A percentile compares a stretch with the other conserved stretches of the same genome.
Conservation (phyloP, 2,113 vertebrate genomes). For the Epinephelus moara region DNA sequence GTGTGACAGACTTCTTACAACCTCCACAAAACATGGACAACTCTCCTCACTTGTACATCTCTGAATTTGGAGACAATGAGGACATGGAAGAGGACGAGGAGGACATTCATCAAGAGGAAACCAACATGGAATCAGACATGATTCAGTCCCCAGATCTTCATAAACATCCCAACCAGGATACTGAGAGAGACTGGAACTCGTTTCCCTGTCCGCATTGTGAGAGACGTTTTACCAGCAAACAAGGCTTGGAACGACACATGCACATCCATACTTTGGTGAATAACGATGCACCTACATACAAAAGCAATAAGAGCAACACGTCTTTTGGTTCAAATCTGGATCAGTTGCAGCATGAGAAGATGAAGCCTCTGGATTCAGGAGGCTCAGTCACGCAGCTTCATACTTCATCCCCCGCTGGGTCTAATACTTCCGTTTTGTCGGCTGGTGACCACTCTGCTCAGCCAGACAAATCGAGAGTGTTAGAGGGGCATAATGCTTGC, state of each 20-base stretch:
- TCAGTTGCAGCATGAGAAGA: slow-evolving; percentile 86
- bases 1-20: slow-evolving; percentile 79
- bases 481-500: slow-evolving; percentile 88
- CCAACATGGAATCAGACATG: slow-evolving; percentile 28
- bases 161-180: slow-evolving; percentile 67
- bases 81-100: slow-evolving; percentile 74
- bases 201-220: slow-evolving; percentile 92
- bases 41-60: slow-evolving; percentile 66
- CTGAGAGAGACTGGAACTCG: slow-evolving; percentile 81
- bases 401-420: slow-evolving; percentile 8
- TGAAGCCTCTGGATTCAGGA: slow-evolving; percentile 44
- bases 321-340: slow-evolving; percentile 88
- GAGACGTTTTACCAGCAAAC: slow-evolving; percentile 90
- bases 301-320: slow-evolving; percentile 87
- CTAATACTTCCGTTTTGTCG: slow-evolving; percentile 18
- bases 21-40: slow-evolving; percentile 73
- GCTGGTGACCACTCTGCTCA: slow-evolving; percentile 21
- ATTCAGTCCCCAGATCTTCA: slow-evolving; percentile 46
- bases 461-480: slow-evolving; percentile 82
- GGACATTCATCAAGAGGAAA: slow-evolving; percentile 36
- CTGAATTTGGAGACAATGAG: slow-evolving; percentile 77
- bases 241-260: slow-evolving; percentile 91
- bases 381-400: slow-evolving; percentile 23
- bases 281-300: slow-evolving; percentile 82
- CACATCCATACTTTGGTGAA: slow-evolving; percentile 88